phyloP scores from a whole-genome alignment of 2,888 invertebrate genomes.

The Ophion obscuratus region DNA sequence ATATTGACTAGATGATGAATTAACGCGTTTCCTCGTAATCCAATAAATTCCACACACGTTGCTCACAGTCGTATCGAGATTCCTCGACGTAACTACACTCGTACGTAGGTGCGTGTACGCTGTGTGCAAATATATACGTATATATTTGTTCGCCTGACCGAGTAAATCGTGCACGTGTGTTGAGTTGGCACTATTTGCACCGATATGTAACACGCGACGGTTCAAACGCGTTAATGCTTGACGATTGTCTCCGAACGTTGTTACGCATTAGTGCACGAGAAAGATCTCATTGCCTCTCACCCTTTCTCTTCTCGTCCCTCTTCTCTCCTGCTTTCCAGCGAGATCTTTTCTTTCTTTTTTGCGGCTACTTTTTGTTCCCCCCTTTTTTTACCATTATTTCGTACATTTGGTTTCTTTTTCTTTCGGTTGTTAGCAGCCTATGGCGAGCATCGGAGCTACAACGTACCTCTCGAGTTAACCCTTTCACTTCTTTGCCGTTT shows the following conservation, averaged over 20 bases:
- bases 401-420: conserved; percentile 49
- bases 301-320: conserved; percentile 52
- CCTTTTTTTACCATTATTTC: conserved; percentile 23
- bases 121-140: background rate
- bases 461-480: conserved; percentile 57
- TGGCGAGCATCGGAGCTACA: conserved; percentile 33
- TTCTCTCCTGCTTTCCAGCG: conserved; percentile 51
- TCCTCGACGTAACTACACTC: conserved; percentile 37
- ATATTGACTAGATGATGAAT: conserved; percentile 17
- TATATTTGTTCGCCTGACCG: conserved; percentile 28
- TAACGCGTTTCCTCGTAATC: conserved; percentile 25
- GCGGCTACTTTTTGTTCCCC: conserved; percentile 33
- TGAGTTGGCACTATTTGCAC: conserved; percentile 24
- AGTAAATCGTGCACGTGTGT: conserved; percentile 22
- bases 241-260: conserved; percentile 69
- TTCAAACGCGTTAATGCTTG: conserved; percentile 37
- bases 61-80: conserved; percentile 44
- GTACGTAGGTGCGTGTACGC: background rate
- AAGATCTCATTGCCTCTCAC: conserved; percentile 67
- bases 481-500: conserved; percentile 70
- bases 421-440: conserved; percentile 45
- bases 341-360: conserved; percentile 21
- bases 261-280: conserved; percentile 70
- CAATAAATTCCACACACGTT: conserved; percentile 52
- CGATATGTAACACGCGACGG: conserved; percentile 38